These are phyloP conservation scores for Coleophora deauratella DNA, from an alignment of 2,888 invertebrate genomes.

Conservation along the genomic window DNA sequence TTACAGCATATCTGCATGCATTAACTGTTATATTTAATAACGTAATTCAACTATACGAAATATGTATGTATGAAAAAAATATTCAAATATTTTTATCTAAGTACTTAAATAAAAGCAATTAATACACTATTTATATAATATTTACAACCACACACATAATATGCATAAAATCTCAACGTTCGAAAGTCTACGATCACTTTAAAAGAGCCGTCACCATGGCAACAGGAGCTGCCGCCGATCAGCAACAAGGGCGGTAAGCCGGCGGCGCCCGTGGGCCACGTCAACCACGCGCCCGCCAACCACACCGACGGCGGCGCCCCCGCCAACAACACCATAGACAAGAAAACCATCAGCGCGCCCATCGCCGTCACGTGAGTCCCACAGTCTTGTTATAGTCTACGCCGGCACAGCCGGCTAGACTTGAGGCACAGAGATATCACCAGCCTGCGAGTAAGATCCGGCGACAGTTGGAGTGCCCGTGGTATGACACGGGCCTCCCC, in stretches of 20 bases:
- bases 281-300: no score
- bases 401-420: no score
- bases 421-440: no score
- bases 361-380: constrained; percentile 68
- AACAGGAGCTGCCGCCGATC: constrained; percentile 64
- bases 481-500: no score
- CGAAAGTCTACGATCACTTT: no score
- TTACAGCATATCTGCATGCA: constrained; percentile 58
- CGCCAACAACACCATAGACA: constrained; percentile 38
- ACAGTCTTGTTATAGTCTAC: no score
- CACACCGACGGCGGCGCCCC: constrained; percentile 31
- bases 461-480: no score
- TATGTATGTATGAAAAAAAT: constrained; percentile 1
- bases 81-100: constrained; percentile 2
- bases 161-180: not conserved
- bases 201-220: not conserved
- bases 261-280: no score
- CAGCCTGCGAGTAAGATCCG: no score
- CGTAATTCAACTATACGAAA: constrained; percentile 9
- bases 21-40: constrained; percentile 14
- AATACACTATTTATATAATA: no score
- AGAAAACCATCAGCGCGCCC: constrained; percentile 67
- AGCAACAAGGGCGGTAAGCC: constrained; percentile 35
- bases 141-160: no score
- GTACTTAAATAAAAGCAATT: no score